Evolutionary conservation across 2,888 invertebrate species (phyloP).

Genomic region (Luperina nickerlii): DNA sequence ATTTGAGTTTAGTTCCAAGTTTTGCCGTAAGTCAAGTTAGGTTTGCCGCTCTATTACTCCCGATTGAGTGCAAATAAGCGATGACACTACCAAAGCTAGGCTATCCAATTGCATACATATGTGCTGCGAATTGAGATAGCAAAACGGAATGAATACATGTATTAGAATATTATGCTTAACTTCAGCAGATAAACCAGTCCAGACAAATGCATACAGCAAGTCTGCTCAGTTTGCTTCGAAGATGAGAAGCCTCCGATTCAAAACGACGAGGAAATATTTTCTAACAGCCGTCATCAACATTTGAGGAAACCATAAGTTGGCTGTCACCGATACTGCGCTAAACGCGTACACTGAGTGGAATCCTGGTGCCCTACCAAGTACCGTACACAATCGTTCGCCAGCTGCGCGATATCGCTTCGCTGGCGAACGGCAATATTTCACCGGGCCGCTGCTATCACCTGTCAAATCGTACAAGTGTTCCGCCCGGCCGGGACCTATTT

Average conservation of each 20-base stretch:
- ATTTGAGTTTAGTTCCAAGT: constrained; percentile 4
- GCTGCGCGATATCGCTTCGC: constrained; percentile 80
- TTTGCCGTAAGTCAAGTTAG: not conserved
- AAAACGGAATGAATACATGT: constrained; percentile 22
- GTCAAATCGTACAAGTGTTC: constrained; percentile 89
- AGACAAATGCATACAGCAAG: not conserved
- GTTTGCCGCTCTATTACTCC: constrained; percentile 5
- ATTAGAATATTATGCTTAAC: constrained; percentile 21
- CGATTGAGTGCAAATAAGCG: constrained; percentile 41
- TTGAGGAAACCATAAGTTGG: constrained; percentile 65
- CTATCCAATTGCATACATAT: constrained; percentile 43
- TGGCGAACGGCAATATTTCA: constrained; percentile 84
- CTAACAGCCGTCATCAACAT: constrained; percentile 51
- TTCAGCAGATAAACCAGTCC: constrained; percentile 7
- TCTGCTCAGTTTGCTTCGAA: not conserved
- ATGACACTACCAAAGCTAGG: constrained; percentile 50
- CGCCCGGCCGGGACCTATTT: constrained; percentile 85
- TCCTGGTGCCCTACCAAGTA: constrained; percentile 65
- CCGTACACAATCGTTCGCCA: constrained; percentile 75
- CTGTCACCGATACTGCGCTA: constrained; percentile 65
- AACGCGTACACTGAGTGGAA: constrained; percentile 62
- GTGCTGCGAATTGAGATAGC: constrained; percentile 54
- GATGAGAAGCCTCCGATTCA: constrained; percentile 48
- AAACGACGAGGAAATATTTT: constrained; percentile 54
- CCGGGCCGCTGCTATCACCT: constrained; percentile 84